Conservation (phyloP, 2,797 vertebrate genomes). For the Vireo griseus region DNA sequence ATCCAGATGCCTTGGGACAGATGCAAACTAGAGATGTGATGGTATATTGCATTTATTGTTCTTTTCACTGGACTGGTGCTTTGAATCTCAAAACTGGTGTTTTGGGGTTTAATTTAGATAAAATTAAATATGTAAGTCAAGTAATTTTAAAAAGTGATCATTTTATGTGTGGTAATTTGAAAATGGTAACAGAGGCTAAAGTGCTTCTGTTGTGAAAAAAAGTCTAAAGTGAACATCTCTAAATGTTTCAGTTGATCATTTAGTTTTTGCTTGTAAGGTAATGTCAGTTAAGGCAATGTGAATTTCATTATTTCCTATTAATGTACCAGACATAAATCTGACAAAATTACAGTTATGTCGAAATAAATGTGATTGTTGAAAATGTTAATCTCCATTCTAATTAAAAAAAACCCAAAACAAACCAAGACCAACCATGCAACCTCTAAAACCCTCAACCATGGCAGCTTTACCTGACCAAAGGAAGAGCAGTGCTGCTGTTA, state of each 20-base stretch:
- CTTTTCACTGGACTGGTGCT: background rate
- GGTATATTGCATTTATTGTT: background rate
- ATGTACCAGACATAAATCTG: background rate
- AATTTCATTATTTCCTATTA: background rate
- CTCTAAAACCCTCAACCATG: fast-evolving
- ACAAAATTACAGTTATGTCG: background rate
- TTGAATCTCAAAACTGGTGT: background rate
- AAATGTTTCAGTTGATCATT: background rate
- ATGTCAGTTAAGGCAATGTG: background rate
- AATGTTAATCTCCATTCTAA: background rate
- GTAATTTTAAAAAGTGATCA: background rate
- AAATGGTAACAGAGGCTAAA: background rate
- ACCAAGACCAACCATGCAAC: background rate
- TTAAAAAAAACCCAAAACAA: background rate
- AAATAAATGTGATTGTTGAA: background rate
- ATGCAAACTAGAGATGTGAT: background rate
- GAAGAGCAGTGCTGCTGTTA: background rate
- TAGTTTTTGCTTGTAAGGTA: background rate
- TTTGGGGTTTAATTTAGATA: background rate
- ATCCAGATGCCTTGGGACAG: background rate
- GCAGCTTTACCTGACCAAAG: background rate
- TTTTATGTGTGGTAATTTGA: background rate
- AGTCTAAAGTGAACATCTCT: background rate
- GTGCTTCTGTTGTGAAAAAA: background rate
- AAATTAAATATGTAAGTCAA: background rate